Percentiles rank a stretch among this genome's conserved stretches.
Conservation (phyloP, 2,797 vertebrate species). For the Poecilia wingei region DNA sequence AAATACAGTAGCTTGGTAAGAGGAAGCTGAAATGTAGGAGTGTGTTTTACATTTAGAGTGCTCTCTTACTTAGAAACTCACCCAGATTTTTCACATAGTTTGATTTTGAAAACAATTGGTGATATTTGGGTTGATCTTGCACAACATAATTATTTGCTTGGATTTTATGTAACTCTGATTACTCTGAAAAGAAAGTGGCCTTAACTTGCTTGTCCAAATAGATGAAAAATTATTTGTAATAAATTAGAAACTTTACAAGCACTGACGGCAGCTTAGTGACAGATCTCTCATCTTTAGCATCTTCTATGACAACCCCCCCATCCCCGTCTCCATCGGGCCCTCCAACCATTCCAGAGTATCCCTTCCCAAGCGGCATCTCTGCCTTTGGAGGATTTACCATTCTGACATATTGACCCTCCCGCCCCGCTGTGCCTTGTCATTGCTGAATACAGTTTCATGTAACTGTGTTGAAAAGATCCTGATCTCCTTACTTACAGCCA, state of each 20-base stretch:
- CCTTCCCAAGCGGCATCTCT: constrained; percentile 42
- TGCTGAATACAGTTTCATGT: constrained; percentile 37
- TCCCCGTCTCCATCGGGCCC: not conserved
- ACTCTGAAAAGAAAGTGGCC: not conserved
- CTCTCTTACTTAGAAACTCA: not conserved
- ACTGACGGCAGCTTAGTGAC: constrained; percentile 32
- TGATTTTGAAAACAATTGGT: not conserved
- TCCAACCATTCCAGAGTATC: constrained; percentile 39
- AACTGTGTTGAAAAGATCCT: constrained; percentile 6
- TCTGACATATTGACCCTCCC: constrained; percentile 21
- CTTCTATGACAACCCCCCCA: not conserved
- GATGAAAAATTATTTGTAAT: not conserved
- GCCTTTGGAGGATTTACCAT: constrained; percentile 39
- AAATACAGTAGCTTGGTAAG: constrained; percentile 7
- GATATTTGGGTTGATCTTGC: not conserved
- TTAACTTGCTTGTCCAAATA: not conserved
- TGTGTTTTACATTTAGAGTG: not conserved
- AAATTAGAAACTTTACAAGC: constrained; percentile 14
- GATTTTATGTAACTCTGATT: not conserved
- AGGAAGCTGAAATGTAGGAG: constrained; percentile 1
- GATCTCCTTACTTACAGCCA: not conserved
- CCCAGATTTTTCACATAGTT: not conserved
- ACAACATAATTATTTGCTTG: not conserved
- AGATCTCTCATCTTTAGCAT: constrained; percentile 38
- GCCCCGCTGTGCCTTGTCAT: not conserved